Base-by-base conservation (phyloP, 2,113 vertebrate genomes). In the Callorhinus ursinus region DNA sequence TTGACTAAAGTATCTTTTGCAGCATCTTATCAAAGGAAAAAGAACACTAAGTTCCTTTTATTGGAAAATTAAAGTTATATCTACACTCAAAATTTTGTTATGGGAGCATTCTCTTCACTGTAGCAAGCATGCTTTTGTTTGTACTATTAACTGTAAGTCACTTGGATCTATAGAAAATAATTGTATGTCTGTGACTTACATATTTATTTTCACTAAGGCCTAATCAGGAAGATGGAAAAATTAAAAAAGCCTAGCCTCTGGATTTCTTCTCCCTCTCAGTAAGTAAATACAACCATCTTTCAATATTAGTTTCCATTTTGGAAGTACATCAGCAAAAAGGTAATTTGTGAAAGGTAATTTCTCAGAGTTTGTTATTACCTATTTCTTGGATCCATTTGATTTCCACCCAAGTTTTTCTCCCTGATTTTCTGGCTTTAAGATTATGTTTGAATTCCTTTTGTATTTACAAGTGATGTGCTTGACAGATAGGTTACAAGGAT, bases 401-500 rank as follows among this genome's bases (percentile, higher is more conserved):
- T 72, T 86, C 4, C 88, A 15, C 8, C 46, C 63, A 49, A 13
- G 33, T 91, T 95, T 39, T 74, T 92, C 7, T 39, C 33, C 42
- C 8, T 61, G 28, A 39, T 79, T 97, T 90, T 55, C 67, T 72
- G 31, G 36, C 76, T 95, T 96, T 74, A 95, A 76, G 80, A 97
- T 97, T 96, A 15, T 95, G 81, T 97, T 98, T 93, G 39, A 98
- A 96, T 97, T 9, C 0, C 9, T 71, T 15, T 10, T 53, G 4
- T 94, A 89, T 93, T 95, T 4, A 12, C 2, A 22, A 0, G 90
- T 88, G 80, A 1, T 85, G 19, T 67, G 6, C n/a, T 97, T 98
- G 93, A 86, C 55, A 97, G 79, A 69, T 92, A 71, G 72, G 46
- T 92, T 98, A 97, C 94, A 94, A 94, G 57, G 39, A 53, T 98